Conservation (phyloP, 1,140 invertebrate species). For the Drosophila bocqueti region DNA sequence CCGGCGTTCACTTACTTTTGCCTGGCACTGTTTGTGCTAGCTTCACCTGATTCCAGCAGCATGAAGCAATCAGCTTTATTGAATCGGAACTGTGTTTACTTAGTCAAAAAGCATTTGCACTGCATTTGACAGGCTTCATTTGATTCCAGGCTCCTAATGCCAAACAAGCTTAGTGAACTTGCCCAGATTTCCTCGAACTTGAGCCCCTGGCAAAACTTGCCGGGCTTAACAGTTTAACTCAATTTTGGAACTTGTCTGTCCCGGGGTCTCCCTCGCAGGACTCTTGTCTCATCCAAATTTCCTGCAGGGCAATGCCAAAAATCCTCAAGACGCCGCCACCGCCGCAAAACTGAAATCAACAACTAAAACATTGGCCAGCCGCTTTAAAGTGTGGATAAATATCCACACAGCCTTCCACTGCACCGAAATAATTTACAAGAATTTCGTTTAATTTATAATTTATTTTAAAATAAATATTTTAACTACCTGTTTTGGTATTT, state of each 20-base stretch:
- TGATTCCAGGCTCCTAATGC: conserved; percentile 75
- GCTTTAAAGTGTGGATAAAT: conserved; percentile 38
- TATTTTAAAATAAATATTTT: neutral
- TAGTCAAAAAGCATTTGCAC: conserved; percentile 65
- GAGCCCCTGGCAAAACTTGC: conserved; percentile 44
- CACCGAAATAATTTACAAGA: neutral
- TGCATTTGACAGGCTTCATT: conserved; percentile 81
- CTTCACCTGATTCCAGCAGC: conserved; percentile 20
- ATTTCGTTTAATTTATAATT: neutral
- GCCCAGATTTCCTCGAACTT: conserved; percentile 22
- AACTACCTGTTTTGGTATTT: neutral
- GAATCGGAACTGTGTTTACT: conserved; percentile 66
- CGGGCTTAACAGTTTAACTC: conserved; percentile 73
- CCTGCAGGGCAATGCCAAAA: conserved; percentile 49
- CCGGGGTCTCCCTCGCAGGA: neutral
- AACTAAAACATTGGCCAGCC: conserved; percentile 30
- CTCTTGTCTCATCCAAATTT: conserved; percentile 54
- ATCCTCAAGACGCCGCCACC: conserved; percentile 46
- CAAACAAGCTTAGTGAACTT: conserved; percentile 68
- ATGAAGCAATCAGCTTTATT: conserved; percentile 53
- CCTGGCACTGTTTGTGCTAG: conserved; percentile 8
- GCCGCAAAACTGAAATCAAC: conserved; percentile 43
- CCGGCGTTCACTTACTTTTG: conserved; percentile 15
- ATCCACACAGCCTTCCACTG: neutral
- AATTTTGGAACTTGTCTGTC: conserved; percentile 63